These are phyloP conservation scores for Enoplolaimus lenunculus DNA, from an alignment of 2,888 invertebrate genomes.

Conservation along the genomic window DNA sequence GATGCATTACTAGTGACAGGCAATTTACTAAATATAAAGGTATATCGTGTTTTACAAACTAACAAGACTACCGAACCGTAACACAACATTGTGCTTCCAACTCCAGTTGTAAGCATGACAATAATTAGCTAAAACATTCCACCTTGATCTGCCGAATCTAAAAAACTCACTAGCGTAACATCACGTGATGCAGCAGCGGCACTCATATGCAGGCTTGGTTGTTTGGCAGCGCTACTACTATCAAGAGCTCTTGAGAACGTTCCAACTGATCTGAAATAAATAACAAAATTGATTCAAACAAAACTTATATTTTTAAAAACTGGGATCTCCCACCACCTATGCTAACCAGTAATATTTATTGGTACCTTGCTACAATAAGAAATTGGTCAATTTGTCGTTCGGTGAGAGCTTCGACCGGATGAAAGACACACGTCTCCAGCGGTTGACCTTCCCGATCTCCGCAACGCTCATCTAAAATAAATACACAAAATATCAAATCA, in stretches of 20 bases:
- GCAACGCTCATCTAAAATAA: conserved; percentile 15
- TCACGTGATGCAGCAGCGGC: conserved; percentile 97
- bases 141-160: no score
- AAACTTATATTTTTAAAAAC: no score
- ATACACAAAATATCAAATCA: conserved; percentile 25
- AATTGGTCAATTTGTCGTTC: conserved; percentile 98
- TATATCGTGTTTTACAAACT: no score
- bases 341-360: no score
- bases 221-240: conserved; percentile 92
- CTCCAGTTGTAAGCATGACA: no score
- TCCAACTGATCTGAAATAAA: conserved; percentile 62
- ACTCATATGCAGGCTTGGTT: conserved; percentile 96
- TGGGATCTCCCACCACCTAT: no score
- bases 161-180: conserved; percentile 56
- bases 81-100: no score
- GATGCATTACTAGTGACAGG: no score
- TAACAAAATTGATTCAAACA: no score
- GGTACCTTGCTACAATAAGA: conserved; percentile 59
- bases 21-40: no score
- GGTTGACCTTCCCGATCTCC: not conserved
- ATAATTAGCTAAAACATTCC: no score
- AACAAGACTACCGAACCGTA: no score
- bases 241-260: conserved; percentile 97
- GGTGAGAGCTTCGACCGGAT: conserved; percentile 72
- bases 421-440: conserved; percentile 85